Evolutionary conservation across 2,888 invertebrate genomes (phyloP).

Genomic region (Thalpophila matura): DNA sequence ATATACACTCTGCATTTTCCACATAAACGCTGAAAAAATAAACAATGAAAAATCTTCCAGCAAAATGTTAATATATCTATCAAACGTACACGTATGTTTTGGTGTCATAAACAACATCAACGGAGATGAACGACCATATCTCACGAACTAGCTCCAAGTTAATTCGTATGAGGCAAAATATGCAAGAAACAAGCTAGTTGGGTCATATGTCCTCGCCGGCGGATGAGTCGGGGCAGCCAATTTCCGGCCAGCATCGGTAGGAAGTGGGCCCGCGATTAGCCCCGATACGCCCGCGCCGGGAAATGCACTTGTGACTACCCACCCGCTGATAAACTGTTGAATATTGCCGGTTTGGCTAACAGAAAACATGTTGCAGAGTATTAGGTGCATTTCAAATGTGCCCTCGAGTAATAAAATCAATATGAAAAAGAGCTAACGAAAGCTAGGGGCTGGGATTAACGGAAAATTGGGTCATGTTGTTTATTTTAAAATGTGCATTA

Average conservation of each 20-base stretch:
- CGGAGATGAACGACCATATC: constrained; percentile 41
- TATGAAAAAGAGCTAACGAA: background rate
- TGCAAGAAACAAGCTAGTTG: constrained; percentile 63
- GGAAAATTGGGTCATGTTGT: too few relatives aligned
- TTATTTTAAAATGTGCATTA: too few relatives aligned
- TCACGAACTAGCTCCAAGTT: constrained; percentile 27
- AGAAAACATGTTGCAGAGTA: constrained; percentile 27
- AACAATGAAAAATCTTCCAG: background rate
- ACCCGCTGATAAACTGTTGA: constrained; percentile 54
- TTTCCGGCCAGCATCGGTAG: constrained; percentile 73
- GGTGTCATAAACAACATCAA: background rate
- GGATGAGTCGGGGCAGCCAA: constrained; percentile 73
- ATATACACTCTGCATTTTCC: too few relatives aligned
- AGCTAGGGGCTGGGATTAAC: too few relatives aligned
- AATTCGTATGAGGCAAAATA: constrained; percentile 49
- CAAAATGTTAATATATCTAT: background rate
- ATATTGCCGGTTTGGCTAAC: constrained; percentile 32
- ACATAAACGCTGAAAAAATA: too few relatives aligned
- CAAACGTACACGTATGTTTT: background rate
- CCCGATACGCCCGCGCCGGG: constrained; percentile 55
- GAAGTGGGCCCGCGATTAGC: constrained; percentile 68
- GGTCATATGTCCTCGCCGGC: constrained; percentile 61
- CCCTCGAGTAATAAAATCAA: background rate
- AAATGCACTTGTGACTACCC: constrained; percentile 59
- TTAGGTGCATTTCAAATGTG: constrained; percentile 4